Evolutionary conservation across 2,797 vertebrate genomes (phyloP), one percentile per base, ranked within the genome.

Genomic region (Oreortyx pictus): DNA sequence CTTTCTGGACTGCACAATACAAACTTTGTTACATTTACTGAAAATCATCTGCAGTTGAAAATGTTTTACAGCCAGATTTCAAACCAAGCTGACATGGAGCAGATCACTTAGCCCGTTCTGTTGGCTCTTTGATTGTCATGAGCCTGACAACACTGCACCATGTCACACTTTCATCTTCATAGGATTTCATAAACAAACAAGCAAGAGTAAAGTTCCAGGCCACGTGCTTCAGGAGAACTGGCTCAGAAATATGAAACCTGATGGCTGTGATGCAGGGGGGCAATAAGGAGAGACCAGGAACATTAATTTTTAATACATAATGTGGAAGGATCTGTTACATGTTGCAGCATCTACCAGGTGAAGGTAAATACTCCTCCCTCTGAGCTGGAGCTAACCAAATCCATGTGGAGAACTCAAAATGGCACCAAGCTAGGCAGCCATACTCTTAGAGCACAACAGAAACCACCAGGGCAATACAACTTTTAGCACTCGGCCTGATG

Each of bases 391-490:
- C 1, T 1, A 71, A 50, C 12, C 29, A 74, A 71, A 33, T 12
- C 31, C 65, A 50, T 11, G 17, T 71, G 24, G 49, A 86, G 74
- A 72, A 62, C 1, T 43, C 14, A 61, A 37, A 39, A 0, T 0
- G 1, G 18, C 57, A 41, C 29, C 29, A 39, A 29, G 29, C 0
- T 0, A 41, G n/a, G 57, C 50, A 57, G 72, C 22, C 1, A 0
- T 20, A 2, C 6, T 1, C 29, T 47, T 11, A 20, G 13, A 39
- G 22, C 50, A 39, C 19, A 39, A 10, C 33, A 35, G 11, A 17
- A 1, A 29, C 7, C 31, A 25, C 15, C 35, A 13, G 0, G 0
- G n/a, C 33, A 37, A 5, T 1, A 6, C 9, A 49, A 39, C 37
- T 35, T 19, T 56, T 20, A 35, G 61, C 49, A 46, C 25, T 41